phyloP scores from a whole-genome alignment of 2,888 invertebrate species.

The Ormyrus pomaceus region DNA sequence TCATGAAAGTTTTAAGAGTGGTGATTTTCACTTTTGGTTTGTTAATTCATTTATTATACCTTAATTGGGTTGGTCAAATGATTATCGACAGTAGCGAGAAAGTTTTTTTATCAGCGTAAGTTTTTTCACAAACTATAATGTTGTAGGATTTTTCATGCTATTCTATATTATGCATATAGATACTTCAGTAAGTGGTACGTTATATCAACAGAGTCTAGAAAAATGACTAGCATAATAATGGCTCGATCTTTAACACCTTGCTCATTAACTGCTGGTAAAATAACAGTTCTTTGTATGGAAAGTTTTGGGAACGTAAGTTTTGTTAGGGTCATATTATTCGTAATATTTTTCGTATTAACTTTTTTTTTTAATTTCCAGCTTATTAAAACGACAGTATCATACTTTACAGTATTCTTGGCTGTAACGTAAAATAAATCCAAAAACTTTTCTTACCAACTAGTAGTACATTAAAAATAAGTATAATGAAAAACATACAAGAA shows the following conservation, averaged over 20 bases:
- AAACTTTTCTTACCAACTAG: too few species aligned
- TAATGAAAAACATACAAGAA: too few species aligned
- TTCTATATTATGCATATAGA: not conserved
- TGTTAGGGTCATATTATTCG: too few species aligned
- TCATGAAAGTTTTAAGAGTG: not conserved
- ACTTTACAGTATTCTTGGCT: conserved; percentile 22
- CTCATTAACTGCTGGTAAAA: too few species aligned
- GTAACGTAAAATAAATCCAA: not conserved
- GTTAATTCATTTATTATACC: conserved; percentile 9
- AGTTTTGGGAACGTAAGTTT: conserved; percentile 23
- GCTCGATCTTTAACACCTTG: not conserved
- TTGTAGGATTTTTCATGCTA: too few species aligned
- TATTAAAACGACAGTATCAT: conserved; percentile 20
- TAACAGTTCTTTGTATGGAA: not conserved
- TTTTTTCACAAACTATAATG: not conserved
- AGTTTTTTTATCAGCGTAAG: not conserved
- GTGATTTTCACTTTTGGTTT: not conserved
- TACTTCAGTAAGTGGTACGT: conserved; percentile 13
- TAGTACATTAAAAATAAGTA: too few species aligned
- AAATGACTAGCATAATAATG: conserved; percentile 3
- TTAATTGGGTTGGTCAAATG: conserved; percentile 11
- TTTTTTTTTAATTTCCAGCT: conserved; percentile 1
- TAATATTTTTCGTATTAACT: not conserved
- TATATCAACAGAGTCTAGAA: not conserved
- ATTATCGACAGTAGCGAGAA: conserved; percentile 14